A percentile compares a stretch with the other conserved stretches of the same genome.
phyloP scores from a whole-genome alignment of 2,113 vertebrate genomes.

The Prietella phreatophila region DNA sequence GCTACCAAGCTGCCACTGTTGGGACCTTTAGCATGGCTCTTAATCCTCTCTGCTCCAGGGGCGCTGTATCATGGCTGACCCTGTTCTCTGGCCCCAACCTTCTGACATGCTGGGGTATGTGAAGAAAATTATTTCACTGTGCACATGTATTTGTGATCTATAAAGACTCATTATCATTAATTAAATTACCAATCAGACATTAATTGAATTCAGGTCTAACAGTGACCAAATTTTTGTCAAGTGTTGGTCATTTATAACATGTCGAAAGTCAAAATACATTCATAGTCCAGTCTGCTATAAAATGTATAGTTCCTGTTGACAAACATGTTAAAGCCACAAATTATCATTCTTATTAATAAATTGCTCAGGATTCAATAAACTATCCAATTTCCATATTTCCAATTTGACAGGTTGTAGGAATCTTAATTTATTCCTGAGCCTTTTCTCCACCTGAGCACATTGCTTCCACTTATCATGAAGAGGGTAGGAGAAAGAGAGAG shows the following conservation, averaged over 20 bases:
- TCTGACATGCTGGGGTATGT: no score
- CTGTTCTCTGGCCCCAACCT: no score
- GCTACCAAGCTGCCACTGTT: no score
- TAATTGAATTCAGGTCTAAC: neutral
- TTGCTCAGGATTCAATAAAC: slow-evolving; percentile 54
- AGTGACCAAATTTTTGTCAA: neutral
- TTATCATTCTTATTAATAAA: slow-evolving; percentile 53
- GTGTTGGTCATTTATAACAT: neutral
- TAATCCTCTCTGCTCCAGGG: no score
- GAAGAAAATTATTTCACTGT: no score
- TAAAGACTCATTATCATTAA: no score
- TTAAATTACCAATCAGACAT: neutral
- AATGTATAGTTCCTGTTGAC: slow-evolving; percentile 47
- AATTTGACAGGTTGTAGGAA: slow-evolving; percentile 57
- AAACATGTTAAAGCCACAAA: slow-evolving; percentile 51
- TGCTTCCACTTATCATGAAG: slow-evolving; percentile 48
- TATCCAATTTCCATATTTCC: slow-evolving; percentile 59
- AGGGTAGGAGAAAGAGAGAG: slow-evolving; percentile 28
- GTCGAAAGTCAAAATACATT: neutral
- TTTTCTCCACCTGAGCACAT: slow-evolving; percentile 46
- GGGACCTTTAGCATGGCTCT: no score
- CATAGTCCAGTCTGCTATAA: slow-evolving; percentile 17
- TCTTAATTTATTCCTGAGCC: slow-evolving; percentile 49
- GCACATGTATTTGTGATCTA: no score
- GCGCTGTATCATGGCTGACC: no score